These are phyloP conservation scores for Watsonalla cultraria DNA, from an alignment of 2,888 invertebrate species.

Conservation along the genomic window DNA sequence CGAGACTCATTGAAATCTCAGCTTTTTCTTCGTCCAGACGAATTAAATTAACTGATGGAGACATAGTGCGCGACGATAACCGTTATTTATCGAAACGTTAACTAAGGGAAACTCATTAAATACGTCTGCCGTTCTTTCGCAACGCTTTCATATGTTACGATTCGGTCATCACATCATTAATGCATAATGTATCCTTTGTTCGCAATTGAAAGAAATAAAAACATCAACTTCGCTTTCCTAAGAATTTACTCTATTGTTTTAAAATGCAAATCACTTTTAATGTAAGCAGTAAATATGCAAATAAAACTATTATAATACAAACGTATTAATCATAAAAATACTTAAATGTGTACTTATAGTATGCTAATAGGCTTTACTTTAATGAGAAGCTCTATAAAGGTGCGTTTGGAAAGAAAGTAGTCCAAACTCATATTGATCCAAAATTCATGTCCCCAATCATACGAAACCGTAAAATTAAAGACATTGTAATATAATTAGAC, in stretches of 20 bases:
- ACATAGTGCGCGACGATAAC: constrained; percentile 30
- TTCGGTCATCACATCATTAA: constrained; percentile 2
- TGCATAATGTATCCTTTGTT: neutral
- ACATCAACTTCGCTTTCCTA: neutral
- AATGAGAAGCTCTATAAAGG: too few relatives aligned
- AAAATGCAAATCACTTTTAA: neutral
- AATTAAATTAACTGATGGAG: constrained; percentile 30
- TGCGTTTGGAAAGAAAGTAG: neutral
- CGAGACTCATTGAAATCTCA: constrained; percentile 45
- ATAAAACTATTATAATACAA: neutral
- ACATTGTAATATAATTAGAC: too few relatives aligned
- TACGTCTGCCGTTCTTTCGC: constrained; percentile 15
- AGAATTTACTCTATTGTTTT: neutral
- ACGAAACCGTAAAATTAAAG: too few relatives aligned
- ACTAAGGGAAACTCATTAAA: constrained; percentile 32
- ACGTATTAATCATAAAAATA: neutral
- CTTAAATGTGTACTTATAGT: too few relatives aligned
- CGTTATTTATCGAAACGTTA: constrained; percentile 34
- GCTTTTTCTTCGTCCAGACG: constrained; percentile 45
- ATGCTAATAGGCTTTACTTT: too few relatives aligned
- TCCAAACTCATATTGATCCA: neutral
- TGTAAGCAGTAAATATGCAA: neutral
- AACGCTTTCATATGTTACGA: constrained; percentile 15
- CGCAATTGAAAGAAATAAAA: neutral
- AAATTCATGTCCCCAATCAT: neutral